Evolutionary conservation across 2,113 vertebrate genomes (phyloP).

Genomic region (Melanerpes formicivorus): DNA sequence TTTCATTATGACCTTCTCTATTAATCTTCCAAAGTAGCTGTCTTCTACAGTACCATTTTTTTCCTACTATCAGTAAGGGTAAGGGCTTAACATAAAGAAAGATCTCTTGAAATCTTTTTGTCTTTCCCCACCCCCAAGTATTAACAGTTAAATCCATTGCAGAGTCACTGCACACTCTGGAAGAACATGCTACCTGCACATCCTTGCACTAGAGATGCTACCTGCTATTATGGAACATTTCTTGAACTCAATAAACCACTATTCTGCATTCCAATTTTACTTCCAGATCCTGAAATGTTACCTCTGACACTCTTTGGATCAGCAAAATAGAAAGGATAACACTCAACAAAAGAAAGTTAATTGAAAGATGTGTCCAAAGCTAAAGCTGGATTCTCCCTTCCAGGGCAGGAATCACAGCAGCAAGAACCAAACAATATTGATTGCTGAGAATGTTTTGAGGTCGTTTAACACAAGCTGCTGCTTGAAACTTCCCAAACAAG

Average conservation of each 20-base stretch:
- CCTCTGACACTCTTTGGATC: not conserved
- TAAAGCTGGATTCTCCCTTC: not conserved
- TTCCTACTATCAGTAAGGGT: not conserved
- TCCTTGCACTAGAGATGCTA: not conserved
- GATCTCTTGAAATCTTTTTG: not conserved
- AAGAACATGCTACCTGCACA: not conserved
- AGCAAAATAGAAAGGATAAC: not conserved
- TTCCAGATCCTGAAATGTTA: not conserved
- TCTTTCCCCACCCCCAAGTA: not conserved
- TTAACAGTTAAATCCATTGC: not conserved
- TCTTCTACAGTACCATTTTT: not conserved
- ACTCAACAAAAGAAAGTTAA: not conserved
- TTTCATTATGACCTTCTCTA: not conserved
- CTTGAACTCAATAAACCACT: not conserved
- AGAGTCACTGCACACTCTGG: not conserved
- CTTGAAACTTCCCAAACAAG: not conserved
- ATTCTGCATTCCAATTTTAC: not conserved
- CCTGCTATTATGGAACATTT: not conserved
- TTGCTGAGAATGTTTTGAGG: not conserved
- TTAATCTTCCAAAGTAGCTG: not conserved
- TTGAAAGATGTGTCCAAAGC: not conserved
- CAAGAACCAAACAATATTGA: not conserved
- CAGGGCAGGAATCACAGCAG: not conserved
- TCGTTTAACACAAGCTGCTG: not conserved
- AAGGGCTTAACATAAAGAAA: not conserved